Percentiles rank a stretch among this genome's conserved stretches.
Evolutionary conservation across 2,888 invertebrate species (phyloP).

Genomic region (Noctuana brunneofusca): DNA sequence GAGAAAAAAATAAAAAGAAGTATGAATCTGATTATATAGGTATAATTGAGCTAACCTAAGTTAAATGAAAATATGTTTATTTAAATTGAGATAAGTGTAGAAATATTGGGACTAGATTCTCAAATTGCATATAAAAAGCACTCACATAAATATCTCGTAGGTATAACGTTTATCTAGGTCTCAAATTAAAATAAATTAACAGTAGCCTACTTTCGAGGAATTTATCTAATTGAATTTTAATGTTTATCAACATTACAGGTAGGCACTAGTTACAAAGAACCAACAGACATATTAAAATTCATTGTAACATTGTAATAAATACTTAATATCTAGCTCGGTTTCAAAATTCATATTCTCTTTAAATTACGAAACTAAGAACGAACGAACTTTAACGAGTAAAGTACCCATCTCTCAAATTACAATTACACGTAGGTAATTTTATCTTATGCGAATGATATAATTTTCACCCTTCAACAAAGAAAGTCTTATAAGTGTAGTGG

Average conservation of each 20-base stretch:
- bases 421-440: slow-evolving; percentile 23
- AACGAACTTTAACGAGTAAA: not conserved
- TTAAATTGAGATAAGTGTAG: not conserved
- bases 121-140: not conserved
- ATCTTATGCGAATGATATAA: slow-evolving; percentile 10
- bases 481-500: slow-evolving; percentile 27
- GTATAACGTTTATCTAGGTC: not conserved
- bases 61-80: too few relatives aligned
- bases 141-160: not conserved
- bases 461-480: slow-evolving; percentile 24
- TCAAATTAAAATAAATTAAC: slow-evolving; percentile 8
- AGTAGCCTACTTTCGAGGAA: slow-evolving; percentile 3
- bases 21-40: too few relatives aligned
- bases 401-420: slow-evolving; percentile 24
- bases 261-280: not conserved
- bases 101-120: not conserved
- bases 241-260: not conserved
- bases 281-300: not conserved
- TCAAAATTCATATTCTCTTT: not conserved
- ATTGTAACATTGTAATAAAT: not conserved
- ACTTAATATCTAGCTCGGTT: not conserved
- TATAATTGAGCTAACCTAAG: too few relatives aligned
- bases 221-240: slow-evolving; percentile 12
- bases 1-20: not conserved
- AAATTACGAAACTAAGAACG: not conserved